Conservation (phyloP, 2,113 vertebrate species). For the Ursus arctos region DNA sequence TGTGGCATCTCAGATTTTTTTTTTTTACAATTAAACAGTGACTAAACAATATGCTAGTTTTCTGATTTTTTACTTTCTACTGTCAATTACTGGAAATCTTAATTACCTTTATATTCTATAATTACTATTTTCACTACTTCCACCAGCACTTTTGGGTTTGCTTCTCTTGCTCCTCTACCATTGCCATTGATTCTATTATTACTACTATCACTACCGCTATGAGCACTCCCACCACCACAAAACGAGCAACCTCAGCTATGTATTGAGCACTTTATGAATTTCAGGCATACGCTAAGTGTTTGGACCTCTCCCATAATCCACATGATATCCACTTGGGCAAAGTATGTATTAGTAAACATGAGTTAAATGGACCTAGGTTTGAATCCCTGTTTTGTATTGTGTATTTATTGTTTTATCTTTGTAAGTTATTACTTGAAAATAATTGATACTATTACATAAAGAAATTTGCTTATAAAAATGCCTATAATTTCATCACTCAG, state of each 20-base stretch:
- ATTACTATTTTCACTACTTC: background rate
- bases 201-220: no score
- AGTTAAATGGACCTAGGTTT: background rate
- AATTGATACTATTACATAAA: background rate
- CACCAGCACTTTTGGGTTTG: background rate
- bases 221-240: background rate
- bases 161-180: background rate
- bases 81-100: background rate
- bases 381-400: background rate
- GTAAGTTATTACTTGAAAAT: background rate
- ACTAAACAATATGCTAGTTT: background rate
- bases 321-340: background rate
- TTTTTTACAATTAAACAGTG: background rate
- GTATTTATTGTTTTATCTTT: background rate
- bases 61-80: background rate
- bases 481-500: background rate
- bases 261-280: background rate
- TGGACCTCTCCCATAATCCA: background rate
- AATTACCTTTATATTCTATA: background rate
- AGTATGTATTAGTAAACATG: background rate
- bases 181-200: background rate
- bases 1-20: background rate
- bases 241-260: background rate
- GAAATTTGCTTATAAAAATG: background rate
- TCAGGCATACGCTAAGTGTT: background rate